Conservation (phyloP, 2,888 invertebrate genomes). For the Drosophila sordidula region DNA sequence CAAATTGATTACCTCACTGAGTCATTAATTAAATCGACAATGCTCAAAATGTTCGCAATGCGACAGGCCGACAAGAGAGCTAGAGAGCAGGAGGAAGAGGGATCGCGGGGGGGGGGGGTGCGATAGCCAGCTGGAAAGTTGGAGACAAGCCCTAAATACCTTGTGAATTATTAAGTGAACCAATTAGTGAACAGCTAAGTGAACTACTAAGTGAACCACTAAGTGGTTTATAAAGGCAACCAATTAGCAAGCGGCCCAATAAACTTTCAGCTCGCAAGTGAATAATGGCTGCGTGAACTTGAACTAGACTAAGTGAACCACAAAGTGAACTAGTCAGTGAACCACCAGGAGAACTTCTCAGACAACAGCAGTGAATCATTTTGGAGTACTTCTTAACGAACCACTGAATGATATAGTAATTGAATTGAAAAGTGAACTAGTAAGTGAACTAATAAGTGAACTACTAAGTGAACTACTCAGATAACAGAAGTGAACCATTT, state of each 20-base stretch:
- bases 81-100: too few relatives aligned
- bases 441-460: neutral
- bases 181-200: neutral
- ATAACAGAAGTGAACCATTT: too few relatives aligned
- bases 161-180: neutral
- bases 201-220: neutral
- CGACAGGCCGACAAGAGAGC: constrained; percentile 6
- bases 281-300: neutral
- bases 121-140: neutral
- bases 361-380: too few relatives aligned
- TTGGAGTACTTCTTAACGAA: too few relatives aligned
- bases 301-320: too few relatives aligned
- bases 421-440: too few relatives aligned
- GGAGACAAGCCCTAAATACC: constrained; percentile 2
- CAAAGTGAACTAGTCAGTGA: neutral
- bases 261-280: neutral
- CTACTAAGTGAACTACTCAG: too few relatives aligned
- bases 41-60: constrained; percentile 25
- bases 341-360: too few relatives aligned
- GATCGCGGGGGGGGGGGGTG: neutral
- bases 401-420: too few relatives aligned
- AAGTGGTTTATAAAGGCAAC: neutral
- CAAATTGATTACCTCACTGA: constrained; percentile 83
- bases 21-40: constrained; percentile 79
- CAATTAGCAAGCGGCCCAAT: neutral